A percentile compares a stretch with the other conserved stretches of the same genome.
Evolutionary conservation across 2,113 vertebrate genomes (phyloP).

Genomic region (Perca fluviatilis): DNA sequence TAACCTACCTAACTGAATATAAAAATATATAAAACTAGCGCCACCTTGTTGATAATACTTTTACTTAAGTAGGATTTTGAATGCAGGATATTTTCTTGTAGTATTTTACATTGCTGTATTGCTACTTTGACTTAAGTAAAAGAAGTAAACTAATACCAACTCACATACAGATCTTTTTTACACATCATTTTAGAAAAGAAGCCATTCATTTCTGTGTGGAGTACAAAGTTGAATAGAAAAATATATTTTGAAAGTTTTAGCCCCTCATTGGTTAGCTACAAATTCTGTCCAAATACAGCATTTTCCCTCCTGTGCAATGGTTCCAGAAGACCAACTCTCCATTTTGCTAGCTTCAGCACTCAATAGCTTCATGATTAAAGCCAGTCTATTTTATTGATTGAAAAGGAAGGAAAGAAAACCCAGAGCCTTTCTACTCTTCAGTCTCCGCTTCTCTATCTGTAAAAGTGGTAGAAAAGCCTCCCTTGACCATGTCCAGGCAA

Average conservation of each 20-base stretch:
- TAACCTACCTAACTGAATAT: too few relatives aligned
- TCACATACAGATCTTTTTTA: not conserved
- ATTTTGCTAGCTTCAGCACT: constrained; percentile 75
- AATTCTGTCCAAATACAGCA: constrained; percentile 40
- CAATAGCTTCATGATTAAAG: constrained; percentile 79
- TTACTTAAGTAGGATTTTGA: too few relatives aligned
- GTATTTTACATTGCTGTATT: too few relatives aligned
- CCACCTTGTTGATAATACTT: too few relatives aligned
- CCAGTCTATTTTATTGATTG: constrained; percentile 79
- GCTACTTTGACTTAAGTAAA: too few relatives aligned
- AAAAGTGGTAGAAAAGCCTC: constrained; percentile 69
- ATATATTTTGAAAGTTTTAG: constrained; percentile 27
- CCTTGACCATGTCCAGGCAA: constrained; percentile 77
- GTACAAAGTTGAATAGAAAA: constrained; percentile 32
- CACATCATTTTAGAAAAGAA: constrained; percentile 5
- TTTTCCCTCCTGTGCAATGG: constrained; percentile 52
- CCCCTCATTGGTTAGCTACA: constrained; percentile 15
- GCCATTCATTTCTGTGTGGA: constrained; percentile 6
- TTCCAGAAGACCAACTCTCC: constrained; percentile 77
- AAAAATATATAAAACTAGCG: too few relatives aligned
- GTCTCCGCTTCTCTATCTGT: constrained; percentile 64
- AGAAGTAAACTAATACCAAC: too few relatives aligned
- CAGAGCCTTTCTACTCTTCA: constrained; percentile 64
- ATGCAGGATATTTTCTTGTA: too few relatives aligned
- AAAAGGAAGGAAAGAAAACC: constrained; percentile 65